These are phyloP conservation scores for Tupaia tana DNA, from an alignment of 2,113 vertebrate genomes.

Conservation along the genomic window DNA sequence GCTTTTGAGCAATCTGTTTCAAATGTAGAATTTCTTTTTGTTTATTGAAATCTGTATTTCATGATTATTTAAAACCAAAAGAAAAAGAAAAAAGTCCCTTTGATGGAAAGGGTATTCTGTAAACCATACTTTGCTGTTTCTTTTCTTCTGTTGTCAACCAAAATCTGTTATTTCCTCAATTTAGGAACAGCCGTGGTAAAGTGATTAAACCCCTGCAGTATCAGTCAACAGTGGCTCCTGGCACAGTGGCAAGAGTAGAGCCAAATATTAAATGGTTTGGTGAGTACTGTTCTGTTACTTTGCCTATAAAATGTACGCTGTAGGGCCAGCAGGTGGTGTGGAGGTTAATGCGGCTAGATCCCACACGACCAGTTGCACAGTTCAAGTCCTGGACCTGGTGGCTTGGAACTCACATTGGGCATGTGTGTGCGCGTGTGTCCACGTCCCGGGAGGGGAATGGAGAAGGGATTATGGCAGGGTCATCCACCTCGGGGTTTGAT, in stretches of 20 bases:
- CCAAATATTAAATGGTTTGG: slow-evolving; percentile 99
- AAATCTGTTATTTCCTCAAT: slow-evolving; percentile 54
- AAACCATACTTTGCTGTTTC: slow-evolving; percentile 9
- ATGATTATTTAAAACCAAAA: slow-evolving; percentile 67
- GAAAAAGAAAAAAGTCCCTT: slow-evolving; percentile 27
- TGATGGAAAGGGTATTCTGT: slow-evolving; percentile 54
- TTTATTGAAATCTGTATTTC: slow-evolving; percentile 77
- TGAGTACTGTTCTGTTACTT: slow-evolving; percentile 84
- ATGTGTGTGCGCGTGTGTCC: no score
- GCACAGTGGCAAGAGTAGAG: slow-evolving; percentile 96
- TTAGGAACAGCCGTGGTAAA: slow-evolving; percentile 93
- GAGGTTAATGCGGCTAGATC: no score
- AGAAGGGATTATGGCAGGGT: no score
- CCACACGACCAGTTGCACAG: no score
- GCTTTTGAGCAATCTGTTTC: slow-evolving; percentile 74
- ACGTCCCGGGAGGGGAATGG: no score
- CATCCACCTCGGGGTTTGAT: no score
- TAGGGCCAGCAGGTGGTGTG: neutral
- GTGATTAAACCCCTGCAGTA: slow-evolving; percentile 94
- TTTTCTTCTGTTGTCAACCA: neutral
- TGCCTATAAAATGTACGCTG: neutral
- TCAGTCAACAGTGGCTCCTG: slow-evolving; percentile 94
- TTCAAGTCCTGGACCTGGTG: no score
- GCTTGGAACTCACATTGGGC: no score
- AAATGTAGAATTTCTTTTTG: slow-evolving; percentile 62